Percentiles rank a stretch among this genome's conserved stretches.
phyloP scores from a whole-genome alignment of 1,140 invertebrate genomes.

The Pseudomyrmex concolor region DNA sequence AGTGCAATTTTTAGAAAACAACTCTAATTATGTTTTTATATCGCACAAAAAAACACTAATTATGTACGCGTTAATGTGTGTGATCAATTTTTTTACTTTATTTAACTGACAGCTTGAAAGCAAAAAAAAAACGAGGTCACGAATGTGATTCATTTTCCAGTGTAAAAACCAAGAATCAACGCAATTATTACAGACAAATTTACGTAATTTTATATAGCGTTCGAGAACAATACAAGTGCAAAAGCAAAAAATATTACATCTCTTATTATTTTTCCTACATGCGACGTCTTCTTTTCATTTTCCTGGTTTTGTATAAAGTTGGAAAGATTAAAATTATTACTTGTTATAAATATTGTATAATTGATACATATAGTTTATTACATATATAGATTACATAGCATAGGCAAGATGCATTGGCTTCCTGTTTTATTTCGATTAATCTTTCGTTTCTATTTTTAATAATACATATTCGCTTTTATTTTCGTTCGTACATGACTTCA shows the following conservation, averaged over 20 bases:
- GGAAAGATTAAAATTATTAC: neutral
- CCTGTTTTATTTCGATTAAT: neutral
- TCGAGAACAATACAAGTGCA: neutral
- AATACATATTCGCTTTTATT: neutral
- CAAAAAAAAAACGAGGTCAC: neutral
- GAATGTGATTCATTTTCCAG: no score
- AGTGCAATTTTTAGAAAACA: no score
- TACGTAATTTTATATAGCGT: conserved; percentile 24
- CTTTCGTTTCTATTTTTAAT: neutral
- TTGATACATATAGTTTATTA: no score
- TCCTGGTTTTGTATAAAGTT: neutral
- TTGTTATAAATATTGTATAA: no score
- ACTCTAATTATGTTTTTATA: no score
- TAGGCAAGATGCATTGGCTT: neutral
- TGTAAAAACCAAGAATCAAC: neutral
- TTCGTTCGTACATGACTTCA: neutral
- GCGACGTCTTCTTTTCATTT: neutral
- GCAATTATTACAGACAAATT: conserved; percentile 30
- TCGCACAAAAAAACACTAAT: no score
- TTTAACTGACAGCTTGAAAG: no score
- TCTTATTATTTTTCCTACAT: conserved; percentile 23
- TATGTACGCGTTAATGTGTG: no score
- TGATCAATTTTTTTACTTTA: no score
- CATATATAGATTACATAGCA: no score
- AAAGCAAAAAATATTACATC: neutral